Evolutionary conservation across 1,140 invertebrate genomes (phyloP).

Genomic region (Lycorma delicatula): DNA sequence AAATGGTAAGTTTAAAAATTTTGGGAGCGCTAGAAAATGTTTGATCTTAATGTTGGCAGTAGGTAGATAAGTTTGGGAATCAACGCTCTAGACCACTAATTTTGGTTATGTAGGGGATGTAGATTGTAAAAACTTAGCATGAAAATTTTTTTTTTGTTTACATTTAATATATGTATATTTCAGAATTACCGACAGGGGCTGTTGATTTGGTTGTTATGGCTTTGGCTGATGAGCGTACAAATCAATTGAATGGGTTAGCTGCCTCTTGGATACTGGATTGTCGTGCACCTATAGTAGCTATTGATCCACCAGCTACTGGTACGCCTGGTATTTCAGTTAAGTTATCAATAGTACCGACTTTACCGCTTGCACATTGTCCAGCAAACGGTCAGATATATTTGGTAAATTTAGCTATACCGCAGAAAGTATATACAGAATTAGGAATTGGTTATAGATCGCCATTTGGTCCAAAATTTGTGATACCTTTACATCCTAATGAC

Average conservation of each 20-base stretch:
- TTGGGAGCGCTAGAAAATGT: too few relatives aligned
- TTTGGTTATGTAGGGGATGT: too few relatives aligned
- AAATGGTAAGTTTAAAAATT: too few relatives aligned
- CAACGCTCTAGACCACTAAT: too few relatives aligned
- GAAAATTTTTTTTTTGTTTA: background rate
- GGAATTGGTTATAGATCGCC: conserved; percentile 76
- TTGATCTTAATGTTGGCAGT: too few relatives aligned
- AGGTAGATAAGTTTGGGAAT: too few relatives aligned
- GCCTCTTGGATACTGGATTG: conserved; percentile 58
- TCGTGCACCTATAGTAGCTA: conserved; percentile 65
- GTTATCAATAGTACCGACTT: conserved; percentile 61
- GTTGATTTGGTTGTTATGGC: conserved; percentile 63
- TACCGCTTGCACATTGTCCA: conserved; percentile 61
- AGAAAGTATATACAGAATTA: conserved; percentile 45
- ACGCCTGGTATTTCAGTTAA: conserved; percentile 58
- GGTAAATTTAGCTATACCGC: conserved; percentile 75
- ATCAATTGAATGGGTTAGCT: conserved; percentile 31
- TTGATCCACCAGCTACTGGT: conserved; percentile 67
- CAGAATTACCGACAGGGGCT: conserved; percentile 46
- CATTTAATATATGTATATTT: conserved; percentile 20
- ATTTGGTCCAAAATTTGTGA: conserved; percentile 80
- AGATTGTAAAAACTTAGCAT: too few relatives aligned
- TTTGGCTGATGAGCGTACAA: conserved; percentile 44
- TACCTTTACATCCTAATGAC: conserved; percentile 63
- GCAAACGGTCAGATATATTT: conserved; percentile 75